A percentile compares a stretch with the other conserved stretches of the same genome.
These are phyloP conservation scores for Pandemis heparana DNA, from an alignment of 2,888 invertebrate species.

Conservation along the genomic window DNA sequence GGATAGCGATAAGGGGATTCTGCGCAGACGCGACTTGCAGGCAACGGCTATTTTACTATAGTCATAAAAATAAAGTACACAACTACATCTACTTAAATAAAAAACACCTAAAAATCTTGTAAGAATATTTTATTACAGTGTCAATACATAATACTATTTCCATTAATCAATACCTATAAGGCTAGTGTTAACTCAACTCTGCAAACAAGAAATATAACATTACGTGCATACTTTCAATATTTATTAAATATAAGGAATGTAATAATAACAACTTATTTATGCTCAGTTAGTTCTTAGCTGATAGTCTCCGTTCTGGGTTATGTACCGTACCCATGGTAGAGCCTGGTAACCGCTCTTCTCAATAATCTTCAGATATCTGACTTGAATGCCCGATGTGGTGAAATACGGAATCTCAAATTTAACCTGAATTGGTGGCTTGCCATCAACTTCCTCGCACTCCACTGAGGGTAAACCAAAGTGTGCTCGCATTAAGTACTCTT, in stretches of 20 bases:
- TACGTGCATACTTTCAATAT: slow-evolving; percentile 61
- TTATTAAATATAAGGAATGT: slow-evolving; percentile 62
- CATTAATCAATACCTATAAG: slow-evolving; percentile 59
- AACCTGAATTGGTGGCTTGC: slow-evolving; percentile 98
- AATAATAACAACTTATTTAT: slow-evolving; percentile 52
- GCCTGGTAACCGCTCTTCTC: slow-evolving; percentile 99
- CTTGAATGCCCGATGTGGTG: slow-evolving; percentile 99
- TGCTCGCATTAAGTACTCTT: slow-evolving; percentile 99
- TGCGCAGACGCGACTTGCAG: no score
- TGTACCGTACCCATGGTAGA: slow-evolving; percentile 99
- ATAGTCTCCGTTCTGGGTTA: slow-evolving; percentile 99
- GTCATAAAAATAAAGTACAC: no score
- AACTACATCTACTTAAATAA: neutral
- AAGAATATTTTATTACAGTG: slow-evolving; percentile 68
- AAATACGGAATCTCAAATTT: slow-evolving; percentile 99
- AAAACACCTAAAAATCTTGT: slow-evolving; percentile 40
- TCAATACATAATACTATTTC: slow-evolving; percentile 70
- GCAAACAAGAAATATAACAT: slow-evolving; percentile 62
- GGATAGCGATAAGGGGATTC: no score
- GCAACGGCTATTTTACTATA: no score
- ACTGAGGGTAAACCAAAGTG: slow-evolving; percentile 99
- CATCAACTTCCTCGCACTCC: slow-evolving; percentile 96
- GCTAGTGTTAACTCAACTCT: slow-evolving; percentile 66
- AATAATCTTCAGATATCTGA: slow-evolving; percentile 98
- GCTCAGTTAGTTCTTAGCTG: slow-evolving; percentile 96